These are phyloP conservation scores for Gasterosteus nipponicus DNA, from an alignment of 2,113 vertebrate genomes.

Conservation along the genomic window DNA sequence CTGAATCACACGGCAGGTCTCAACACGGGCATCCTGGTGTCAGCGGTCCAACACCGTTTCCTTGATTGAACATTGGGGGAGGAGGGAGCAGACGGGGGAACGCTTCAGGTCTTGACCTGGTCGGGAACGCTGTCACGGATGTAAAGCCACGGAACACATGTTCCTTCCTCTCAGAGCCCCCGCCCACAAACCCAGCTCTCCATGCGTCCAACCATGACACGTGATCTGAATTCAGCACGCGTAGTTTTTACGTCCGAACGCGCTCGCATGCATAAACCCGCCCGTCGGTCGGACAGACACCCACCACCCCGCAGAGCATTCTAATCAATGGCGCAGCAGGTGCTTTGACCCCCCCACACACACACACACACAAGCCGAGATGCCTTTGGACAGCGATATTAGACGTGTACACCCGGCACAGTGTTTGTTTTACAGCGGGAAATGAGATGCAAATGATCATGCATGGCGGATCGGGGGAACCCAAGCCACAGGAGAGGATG, in stretches of 20 bases:
- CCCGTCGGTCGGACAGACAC: constrained; percentile 35
- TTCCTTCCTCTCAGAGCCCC: constrained; percentile 9
- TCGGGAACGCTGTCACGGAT: constrained; percentile 20
- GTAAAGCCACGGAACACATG: constrained; percentile 44
- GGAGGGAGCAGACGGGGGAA: background rate
- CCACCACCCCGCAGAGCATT: constrained; percentile 45
- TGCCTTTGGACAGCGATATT: constrained; percentile 48
- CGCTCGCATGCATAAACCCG: constrained; percentile 37
- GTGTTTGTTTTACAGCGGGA: constrained; percentile 59
- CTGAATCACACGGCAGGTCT: background rate
- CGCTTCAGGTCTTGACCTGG: constrained; percentile 44
- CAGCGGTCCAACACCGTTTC: constrained; percentile 40
- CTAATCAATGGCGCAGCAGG: constrained; percentile 75
- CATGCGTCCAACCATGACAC: background rate
- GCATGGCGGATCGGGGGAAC: constrained; percentile 63
- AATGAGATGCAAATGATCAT: constrained; percentile 81
- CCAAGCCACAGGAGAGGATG: constrained; percentile 54
- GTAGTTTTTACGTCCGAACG: constrained; percentile 32
- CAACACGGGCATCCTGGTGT: constrained; percentile 3
- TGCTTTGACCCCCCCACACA: constrained; percentile 52
- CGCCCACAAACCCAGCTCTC: background rate
- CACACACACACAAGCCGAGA: constrained; percentile 5
- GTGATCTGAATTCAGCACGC: constrained; percentile 40
- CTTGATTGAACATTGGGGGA: constrained; percentile 37
- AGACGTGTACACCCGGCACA: constrained; percentile 20